These are phyloP conservation scores for Rugalucina vietnamica DNA, from an alignment of 2,888 invertebrate genomes.

Conservation along the genomic window DNA sequence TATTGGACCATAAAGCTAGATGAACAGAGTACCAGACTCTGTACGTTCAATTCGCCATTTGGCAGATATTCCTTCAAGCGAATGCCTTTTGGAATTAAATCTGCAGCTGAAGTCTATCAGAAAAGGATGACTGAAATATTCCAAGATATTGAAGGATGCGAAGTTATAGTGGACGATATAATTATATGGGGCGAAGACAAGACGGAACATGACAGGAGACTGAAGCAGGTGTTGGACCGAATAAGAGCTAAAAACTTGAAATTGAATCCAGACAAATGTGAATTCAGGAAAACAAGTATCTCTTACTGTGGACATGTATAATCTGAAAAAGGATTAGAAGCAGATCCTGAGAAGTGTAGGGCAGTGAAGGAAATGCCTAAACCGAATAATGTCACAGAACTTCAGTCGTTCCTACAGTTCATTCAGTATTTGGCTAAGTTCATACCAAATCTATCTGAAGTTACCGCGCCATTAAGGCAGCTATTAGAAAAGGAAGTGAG, in stretches of 20 bases:
- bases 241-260: conserved; percentile 42
- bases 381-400: conserved; percentile 21
- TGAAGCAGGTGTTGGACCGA: conserved; percentile 45
- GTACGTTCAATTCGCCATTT: conserved; percentile 32
- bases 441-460: conserved; percentile 38
- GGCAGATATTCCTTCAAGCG: conserved; percentile 10
- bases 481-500: conserved; percentile 22
- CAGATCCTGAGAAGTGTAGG: conserved; percentile 37
- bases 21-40: conserved; percentile 28
- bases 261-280: conserved; percentile 48
- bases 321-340: conserved; percentile 19
- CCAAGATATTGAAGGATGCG: not conserved
- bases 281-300: conserved; percentile 43
- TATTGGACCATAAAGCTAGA: conserved; percentile 20
- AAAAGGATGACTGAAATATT: not conserved
- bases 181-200: conserved; percentile 24
- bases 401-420: conserved; percentile 39
- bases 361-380: conserved; percentile 28
- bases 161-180: conserved; percentile 18
- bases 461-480: conserved; percentile 37
- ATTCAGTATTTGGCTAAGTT: conserved; percentile 43
- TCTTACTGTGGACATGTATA: conserved; percentile 55
- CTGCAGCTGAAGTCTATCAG: conserved; percentile 18
- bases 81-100: conserved; percentile 31
- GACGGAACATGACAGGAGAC: conserved; percentile 51